Conservation (phyloP, 2,797 vertebrate species). For the Halcyon leucocephala region DNA sequence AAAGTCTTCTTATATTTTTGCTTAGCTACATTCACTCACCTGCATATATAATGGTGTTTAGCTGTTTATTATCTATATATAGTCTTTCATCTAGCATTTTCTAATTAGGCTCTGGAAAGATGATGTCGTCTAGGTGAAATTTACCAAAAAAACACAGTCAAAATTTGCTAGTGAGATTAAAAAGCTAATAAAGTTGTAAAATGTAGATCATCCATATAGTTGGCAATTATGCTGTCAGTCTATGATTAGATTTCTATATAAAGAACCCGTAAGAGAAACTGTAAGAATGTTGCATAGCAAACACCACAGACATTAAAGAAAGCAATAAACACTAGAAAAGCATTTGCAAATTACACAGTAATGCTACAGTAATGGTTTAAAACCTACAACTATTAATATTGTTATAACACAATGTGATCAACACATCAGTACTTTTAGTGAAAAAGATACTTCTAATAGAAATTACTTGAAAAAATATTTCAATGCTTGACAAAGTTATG, state of each 20-base stretch:
- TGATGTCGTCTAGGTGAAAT: neutral
- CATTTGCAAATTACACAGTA: neutral
- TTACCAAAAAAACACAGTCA: neutral
- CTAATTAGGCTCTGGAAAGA: neutral
- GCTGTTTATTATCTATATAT: neutral
- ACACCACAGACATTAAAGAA: neutral
- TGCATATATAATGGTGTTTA: neutral
- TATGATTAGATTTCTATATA: slow-evolving; percentile 51
- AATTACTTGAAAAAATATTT: neutral
- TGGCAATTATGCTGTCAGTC: slow-evolving; percentile 8
- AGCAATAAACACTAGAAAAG: neutral
- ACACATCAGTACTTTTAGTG: neutral
- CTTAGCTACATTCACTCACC: neutral
- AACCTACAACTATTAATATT: neutral
- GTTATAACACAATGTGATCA: neutral
- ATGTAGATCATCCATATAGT: neutral
- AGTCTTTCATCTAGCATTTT: neutral
- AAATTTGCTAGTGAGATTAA: slow-evolving; percentile 22
- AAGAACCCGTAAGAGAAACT: neutral
- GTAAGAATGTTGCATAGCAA: neutral
- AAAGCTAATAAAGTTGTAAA: slow-evolving; percentile 31
- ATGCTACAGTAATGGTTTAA: neutral
- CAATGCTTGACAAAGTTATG: neutral
- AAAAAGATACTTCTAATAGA: neutral
- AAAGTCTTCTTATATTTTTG: neutral